phyloP scores from a whole-genome alignment of 64 coral and sea anemone genomes.

The Astreopora myriophthalma region DNA sequence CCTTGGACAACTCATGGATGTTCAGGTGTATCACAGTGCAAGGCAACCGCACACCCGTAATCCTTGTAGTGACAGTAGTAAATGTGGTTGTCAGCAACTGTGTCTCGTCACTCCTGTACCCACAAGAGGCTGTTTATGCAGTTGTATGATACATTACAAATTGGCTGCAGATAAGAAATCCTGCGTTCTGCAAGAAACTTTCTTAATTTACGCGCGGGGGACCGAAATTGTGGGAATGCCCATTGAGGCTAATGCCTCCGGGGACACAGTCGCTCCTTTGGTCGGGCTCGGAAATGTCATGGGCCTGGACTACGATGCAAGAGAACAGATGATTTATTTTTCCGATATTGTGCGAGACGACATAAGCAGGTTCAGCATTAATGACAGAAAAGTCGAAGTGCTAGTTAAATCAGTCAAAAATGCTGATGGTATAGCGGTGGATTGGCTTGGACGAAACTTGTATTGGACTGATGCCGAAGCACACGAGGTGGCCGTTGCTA shows the following conservation, averaged over 20 bases:
- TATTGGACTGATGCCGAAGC: conserved; percentile 88
- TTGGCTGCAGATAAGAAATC: conserved; percentile 64
- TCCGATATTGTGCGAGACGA: conserved; percentile 80
- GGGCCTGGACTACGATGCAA: conserved; percentile 87
- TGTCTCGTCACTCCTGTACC: conserved; percentile 67
- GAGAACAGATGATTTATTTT: conserved; percentile 76
- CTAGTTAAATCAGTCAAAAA: conserved; percentile 73
- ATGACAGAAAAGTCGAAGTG: conserved; percentile 53
- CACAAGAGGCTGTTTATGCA: conserved; percentile 61
- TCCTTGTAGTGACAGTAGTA: conserved; percentile 57
- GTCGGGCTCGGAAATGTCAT: conserved; percentile 81
- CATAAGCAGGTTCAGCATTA: conserved; percentile 77
- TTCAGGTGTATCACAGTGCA: conserved; percentile 81
- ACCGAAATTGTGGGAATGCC: conserved; percentile 86
- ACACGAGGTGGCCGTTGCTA: conserved; percentile 76
- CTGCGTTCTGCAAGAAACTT: conserved; percentile 54
- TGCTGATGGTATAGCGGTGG: conserved; percentile 93
- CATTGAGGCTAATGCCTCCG: conserved; percentile 15
- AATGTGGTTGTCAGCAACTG: conserved; percentile 77
- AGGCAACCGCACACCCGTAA: conserved; percentile 64
- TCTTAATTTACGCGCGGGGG: conserved; percentile 76
- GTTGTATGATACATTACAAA: conserved; percentile 69
- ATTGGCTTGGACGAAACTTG: conserved; percentile 95
- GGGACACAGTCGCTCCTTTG: conserved; percentile 73
- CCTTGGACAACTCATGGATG: conserved; percentile 81